Conservation (phyloP, 1,140 invertebrate species). For the Oreohelix idahoensis region DNA sequence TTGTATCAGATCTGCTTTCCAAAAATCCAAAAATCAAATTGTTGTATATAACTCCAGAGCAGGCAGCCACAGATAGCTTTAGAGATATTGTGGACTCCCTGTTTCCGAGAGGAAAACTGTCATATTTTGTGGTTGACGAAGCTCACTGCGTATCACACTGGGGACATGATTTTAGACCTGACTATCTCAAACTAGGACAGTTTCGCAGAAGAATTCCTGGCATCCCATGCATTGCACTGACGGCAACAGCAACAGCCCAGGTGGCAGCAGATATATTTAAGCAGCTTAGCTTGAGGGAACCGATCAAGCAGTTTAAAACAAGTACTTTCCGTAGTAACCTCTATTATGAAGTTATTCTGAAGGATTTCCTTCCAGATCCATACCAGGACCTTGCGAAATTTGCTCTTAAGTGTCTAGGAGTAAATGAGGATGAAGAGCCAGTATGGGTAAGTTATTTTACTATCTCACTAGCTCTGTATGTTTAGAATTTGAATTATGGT, state of each 20-base stretch:
- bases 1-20: conserved; percentile 72
- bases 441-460: conserved; percentile 64
- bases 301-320: conserved; percentile 77
- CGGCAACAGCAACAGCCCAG: conserved; percentile 85
- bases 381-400: conserved; percentile 84
- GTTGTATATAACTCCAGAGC: conserved; percentile 94
- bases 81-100: conserved; percentile 75
- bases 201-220: conserved; percentile 80
- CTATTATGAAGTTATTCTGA: conserved; percentile 84
- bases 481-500: background rate
- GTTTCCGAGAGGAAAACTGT: conserved; percentile 75
- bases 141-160: conserved; percentile 98
- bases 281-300: conserved; percentile 76
- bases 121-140: conserved; percentile 92
- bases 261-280: conserved; percentile 78
- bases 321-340: conserved; percentile 81
- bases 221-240: conserved; percentile 81
- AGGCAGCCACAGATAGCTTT: conserved; percentile 85
- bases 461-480: too few relatives aligned
- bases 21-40: conserved; percentile 80
- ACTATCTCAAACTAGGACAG: conserved; percentile 90
- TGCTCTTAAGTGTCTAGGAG: conserved; percentile 72
- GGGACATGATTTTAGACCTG: conserved; percentile 97
- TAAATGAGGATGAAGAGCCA: conserved; percentile 47
- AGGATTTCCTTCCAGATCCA: conserved; percentile 85